Percentiles rank a stretch among this genome's conserved stretches.
Conservation (phyloP, 2,888 invertebrate genomes). For the Trachelus iudaicus region DNA sequence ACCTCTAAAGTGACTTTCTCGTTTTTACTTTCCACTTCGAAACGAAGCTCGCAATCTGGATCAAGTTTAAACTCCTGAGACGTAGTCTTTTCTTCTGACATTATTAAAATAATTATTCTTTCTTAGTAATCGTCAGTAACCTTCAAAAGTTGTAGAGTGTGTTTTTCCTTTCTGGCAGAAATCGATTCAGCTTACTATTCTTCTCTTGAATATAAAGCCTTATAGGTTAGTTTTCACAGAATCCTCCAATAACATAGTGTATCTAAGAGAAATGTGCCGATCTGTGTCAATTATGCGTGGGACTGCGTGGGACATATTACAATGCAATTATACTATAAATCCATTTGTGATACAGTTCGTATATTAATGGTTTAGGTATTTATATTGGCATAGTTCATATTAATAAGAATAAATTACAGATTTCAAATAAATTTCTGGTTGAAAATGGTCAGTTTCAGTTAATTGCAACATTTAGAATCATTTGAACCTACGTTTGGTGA, state of each 20-base stretch:
- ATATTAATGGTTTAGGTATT: not conserved
- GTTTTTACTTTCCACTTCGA: conserved; percentile 91
- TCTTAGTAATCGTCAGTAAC: not conserved
- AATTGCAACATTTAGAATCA: not conserved
- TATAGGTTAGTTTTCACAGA: not conserved
- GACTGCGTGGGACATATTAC: not conserved
- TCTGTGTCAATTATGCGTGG: not conserved
- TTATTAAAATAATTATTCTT: conserved; percentile 22
- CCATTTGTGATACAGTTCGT: not conserved
- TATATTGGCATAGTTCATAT: not conserved
- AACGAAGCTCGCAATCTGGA: conserved; percentile 89
- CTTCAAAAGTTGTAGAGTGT: not conserved
- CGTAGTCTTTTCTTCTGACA: conserved; percentile 57
- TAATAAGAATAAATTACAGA: not conserved
- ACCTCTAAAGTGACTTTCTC: conserved; percentile 86
- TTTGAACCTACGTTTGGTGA: not conserved
- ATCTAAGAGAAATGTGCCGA: not conserved
- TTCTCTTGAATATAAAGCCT: not conserved
- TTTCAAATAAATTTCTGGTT: not conserved
- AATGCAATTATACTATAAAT: not conserved
- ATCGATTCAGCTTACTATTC: not conserved
- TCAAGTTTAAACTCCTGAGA: conserved; percentile 85
- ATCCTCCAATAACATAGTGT: not conserved
- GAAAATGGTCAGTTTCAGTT: not conserved
- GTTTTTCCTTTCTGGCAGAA: not conserved